Conservation (phyloP, 2,888 invertebrate species). For the Xanthorhoe spadicearia region DNA sequence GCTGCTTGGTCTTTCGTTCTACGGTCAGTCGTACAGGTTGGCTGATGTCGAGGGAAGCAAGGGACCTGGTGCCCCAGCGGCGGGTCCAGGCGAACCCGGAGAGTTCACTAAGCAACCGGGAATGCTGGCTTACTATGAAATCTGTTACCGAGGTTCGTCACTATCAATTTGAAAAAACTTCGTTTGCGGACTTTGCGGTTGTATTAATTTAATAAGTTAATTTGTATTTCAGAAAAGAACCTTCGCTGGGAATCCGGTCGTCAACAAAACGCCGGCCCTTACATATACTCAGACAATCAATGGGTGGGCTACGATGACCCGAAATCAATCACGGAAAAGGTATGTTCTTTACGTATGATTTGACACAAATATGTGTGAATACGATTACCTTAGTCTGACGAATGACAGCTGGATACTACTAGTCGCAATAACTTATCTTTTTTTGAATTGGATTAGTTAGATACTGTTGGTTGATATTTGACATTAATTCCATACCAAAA, state of each 20-base stretch:
- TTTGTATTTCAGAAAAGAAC: slow-evolving; percentile 79
- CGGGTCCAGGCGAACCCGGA: slow-evolving; percentile 91
- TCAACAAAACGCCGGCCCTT: slow-evolving; percentile 88
- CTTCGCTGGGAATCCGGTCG: slow-evolving; percentile 88
- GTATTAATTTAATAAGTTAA: background rate
- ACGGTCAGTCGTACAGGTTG: slow-evolving; percentile 93
- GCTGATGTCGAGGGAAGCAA: slow-evolving; percentile 66
- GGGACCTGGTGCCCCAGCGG: slow-evolving; percentile 86
- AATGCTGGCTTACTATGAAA: slow-evolving; percentile 94
- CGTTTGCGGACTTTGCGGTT: background rate
- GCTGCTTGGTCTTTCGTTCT: slow-evolving; percentile 92
- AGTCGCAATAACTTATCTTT: too few species aligned
- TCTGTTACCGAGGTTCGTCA: slow-evolving; percentile 87
- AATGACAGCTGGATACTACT: too few species aligned
- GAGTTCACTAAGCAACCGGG: slow-evolving; percentile 94
- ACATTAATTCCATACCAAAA: too few species aligned
- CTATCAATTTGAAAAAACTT: too few species aligned
- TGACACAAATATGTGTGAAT: background rate
- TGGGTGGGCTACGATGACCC: slow-evolving; percentile 96
- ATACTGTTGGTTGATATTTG: too few species aligned
- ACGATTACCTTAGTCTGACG: too few species aligned
- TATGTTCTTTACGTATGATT: slow-evolving; percentile 50
- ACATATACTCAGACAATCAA: slow-evolving; percentile 91
- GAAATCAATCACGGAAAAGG: slow-evolving; percentile 90
- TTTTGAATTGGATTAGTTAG: too few species aligned